These are phyloP conservation scores for Scarus forsteni DNA, from an alignment of 2,797 vertebrate species.

Conservation along the genomic window DNA sequence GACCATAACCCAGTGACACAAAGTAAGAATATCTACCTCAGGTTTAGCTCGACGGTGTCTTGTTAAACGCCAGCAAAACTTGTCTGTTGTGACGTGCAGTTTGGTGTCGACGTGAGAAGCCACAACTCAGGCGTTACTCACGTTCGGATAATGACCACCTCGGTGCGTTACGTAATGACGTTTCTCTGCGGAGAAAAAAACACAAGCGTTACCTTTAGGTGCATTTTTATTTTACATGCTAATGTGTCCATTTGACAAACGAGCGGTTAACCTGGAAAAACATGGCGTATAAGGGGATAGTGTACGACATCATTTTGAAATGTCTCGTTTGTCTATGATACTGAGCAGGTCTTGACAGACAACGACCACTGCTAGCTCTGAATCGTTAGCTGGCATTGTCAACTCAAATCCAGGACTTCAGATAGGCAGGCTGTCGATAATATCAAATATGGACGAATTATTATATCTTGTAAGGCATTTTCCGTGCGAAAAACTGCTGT, in stretches of 20 bases:
- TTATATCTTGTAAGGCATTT: neutral
- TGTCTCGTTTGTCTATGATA: too few species aligned
- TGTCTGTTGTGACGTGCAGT: neutral
- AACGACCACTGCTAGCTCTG: too few species aligned
- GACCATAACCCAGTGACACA: neutral
- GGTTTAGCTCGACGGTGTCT: constrained; percentile 24
- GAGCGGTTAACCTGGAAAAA: fast-evolving
- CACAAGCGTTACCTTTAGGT: too few species aligned
- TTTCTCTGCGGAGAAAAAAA: constrained; percentile 22
- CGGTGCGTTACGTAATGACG: constrained; percentile 70
- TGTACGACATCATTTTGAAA: too few species aligned
- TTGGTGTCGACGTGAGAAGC: constrained; percentile 3
- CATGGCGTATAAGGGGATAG: too few species aligned
- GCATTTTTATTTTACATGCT: too few species aligned
- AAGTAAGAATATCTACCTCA: constrained; percentile 34
- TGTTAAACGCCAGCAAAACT: neutral
- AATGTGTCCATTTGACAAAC: neutral
- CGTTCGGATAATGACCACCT: constrained; percentile 24
- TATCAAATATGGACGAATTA: too few species aligned
- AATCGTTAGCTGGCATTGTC: neutral
- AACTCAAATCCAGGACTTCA: too few species aligned
- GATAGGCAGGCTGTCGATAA: neutral
- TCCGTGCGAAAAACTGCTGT: neutral
- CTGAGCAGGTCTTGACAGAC: too few species aligned
- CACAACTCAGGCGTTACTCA: constrained; percentile 11